A percentile compares a stretch with the other conserved stretches of the same genome.
Evolutionary conservation across 1,140 invertebrate genomes (phyloP).

Genomic region (Mizuhopecten yessoensis): DNA sequence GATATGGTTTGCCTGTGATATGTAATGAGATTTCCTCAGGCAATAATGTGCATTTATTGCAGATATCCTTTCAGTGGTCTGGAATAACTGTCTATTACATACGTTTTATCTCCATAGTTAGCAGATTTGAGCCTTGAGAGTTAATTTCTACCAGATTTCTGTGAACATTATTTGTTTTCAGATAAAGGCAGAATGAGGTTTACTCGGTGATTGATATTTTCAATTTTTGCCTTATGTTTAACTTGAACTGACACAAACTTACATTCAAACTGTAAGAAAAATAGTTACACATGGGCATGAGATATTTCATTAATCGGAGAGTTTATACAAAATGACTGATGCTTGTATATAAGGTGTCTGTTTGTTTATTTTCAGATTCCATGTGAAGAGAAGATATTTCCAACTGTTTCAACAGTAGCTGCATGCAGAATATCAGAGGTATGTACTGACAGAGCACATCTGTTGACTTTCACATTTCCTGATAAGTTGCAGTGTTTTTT

Average conservation of each 20-base stretch:
- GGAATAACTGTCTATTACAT: constrained; percentile 7
- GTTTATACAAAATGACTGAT: not conserved
- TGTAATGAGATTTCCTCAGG: not conserved
- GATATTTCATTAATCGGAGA: not conserved
- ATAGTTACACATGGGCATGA: not conserved
- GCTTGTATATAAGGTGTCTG: not conserved
- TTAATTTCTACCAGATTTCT: not conserved
- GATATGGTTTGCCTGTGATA: not conserved
- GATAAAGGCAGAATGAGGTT: not conserved
- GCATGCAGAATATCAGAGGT: not conserved
- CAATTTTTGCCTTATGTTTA: not conserved
- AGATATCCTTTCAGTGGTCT: constrained; percentile 8
- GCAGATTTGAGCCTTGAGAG: not conserved
- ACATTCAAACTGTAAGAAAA: not conserved
- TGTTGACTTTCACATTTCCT: not conserved
- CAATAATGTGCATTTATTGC: constrained; percentile 26
- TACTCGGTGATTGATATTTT: not conserved
- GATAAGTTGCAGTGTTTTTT: not conserved
- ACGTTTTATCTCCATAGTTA: constrained; percentile 12
- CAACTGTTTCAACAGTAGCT: not conserved
- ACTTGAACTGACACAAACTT: constrained; percentile 10
- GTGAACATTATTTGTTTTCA: not conserved
- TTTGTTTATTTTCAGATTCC: not conserved
- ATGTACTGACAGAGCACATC: not conserved
- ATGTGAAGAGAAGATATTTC: not conserved